Evolutionary conservation across 2,888 invertebrate species (phyloP).

Genomic region (Sarcophaga variegata): DNA sequence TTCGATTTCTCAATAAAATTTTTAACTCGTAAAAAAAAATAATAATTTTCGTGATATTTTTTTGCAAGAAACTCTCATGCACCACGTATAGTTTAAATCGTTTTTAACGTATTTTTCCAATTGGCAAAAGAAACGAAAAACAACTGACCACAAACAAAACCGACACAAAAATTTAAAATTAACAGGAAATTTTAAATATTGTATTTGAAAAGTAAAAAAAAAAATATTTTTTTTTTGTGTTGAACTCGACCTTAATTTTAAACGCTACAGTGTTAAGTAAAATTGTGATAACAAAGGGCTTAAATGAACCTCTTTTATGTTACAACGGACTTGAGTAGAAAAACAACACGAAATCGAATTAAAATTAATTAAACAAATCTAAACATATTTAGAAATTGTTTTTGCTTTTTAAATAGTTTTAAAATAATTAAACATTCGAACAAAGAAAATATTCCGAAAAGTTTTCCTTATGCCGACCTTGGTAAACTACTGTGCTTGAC

Average conservation of each 20-base stretch:
- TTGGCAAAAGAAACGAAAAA: background rate
- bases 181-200: slow-evolving; percentile 45
- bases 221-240: background rate
- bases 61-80: slow-evolving; percentile 2
- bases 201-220: background rate
- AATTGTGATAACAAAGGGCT: background rate
- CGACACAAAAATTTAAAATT: slow-evolving; percentile 27
- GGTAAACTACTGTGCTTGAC: too few species aligned
- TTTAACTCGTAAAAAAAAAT: slow-evolving; percentile 19
- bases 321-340: too few species aligned
- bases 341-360: too few species aligned
- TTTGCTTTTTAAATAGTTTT: too few species aligned
- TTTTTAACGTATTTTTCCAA: slow-evolving; percentile 9
- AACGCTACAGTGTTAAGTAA: background rate
- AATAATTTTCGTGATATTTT: slow-evolving; percentile 13
- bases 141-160: slow-evolving; percentile 51
- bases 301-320: too few species aligned
- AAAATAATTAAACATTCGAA: too few species aligned
- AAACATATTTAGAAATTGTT: too few species aligned
- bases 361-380: too few species aligned
- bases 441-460: too few species aligned
- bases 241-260: background rate
- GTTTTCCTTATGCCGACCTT: too few species aligned
- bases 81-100: background rate
- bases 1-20: slow-evolving; percentile 9